A percentile compares a stretch with the other conserved stretches of the same genome.
phyloP scores from a whole-genome alignment of 2,113 vertebrate genomes.

The Tragelaphus buxtoni region DNA sequence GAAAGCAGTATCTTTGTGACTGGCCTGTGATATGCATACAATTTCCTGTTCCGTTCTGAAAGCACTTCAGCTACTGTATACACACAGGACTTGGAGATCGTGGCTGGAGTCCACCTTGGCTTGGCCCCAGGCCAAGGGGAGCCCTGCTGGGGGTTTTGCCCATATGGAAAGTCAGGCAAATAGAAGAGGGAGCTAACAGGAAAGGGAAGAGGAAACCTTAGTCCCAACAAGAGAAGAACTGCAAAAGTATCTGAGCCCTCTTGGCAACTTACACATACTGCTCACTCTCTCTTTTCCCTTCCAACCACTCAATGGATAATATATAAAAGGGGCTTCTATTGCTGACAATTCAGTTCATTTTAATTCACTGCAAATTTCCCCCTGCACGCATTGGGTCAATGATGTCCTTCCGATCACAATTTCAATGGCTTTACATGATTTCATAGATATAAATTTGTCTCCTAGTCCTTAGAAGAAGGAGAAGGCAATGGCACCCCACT shows the following conservation, averaged over 20 bases:
- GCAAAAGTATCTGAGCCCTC: too few relatives aligned
- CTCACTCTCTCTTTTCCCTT: not conserved
- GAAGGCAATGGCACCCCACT: too few relatives aligned
- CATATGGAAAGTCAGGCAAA: not conserved
- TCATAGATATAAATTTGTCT: conserved; percentile 21
- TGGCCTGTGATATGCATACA: not conserved
- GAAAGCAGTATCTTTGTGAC: not conserved
- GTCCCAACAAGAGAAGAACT: not conserved
- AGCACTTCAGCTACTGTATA: not conserved
- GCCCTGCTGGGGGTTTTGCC: not conserved
- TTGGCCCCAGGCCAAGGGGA: not conserved
- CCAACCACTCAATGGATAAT: not conserved
- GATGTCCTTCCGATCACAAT: not conserved
- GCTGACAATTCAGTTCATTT: not conserved
- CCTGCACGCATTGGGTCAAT: not conserved
- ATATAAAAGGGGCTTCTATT: not conserved
- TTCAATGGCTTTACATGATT: not conserved
- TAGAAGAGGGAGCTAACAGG: not conserved
- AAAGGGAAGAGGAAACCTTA: not conserved
- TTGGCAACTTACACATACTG: not conserved
- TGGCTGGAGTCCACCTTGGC: not conserved
- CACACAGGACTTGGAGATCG: not conserved
- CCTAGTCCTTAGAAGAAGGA: not conserved
- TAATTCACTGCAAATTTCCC: not conserved
- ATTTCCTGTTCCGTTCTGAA: not conserved